Evolutionary conservation across 1,140 invertebrate species (phyloP).

Genomic region (Listronotus bonariensis): DNA sequence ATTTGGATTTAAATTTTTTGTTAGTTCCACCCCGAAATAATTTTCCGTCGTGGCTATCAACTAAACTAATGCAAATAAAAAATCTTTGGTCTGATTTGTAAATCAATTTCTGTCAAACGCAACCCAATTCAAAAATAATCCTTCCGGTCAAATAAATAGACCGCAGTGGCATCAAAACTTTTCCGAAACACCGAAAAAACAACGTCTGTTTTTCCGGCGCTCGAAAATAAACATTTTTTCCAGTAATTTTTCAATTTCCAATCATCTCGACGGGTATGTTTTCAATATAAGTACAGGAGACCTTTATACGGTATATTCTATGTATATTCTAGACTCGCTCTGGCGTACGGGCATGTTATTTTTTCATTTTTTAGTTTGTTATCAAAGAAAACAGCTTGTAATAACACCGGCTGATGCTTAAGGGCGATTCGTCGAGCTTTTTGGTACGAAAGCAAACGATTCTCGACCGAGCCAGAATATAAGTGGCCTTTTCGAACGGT

Average conservation of each 20-base stretch:
- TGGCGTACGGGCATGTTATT: conserved; percentile 37
- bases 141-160: conserved; percentile 28
- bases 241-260: conserved; percentile 31
- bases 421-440: conserved; percentile 30
- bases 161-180: conserved; percentile 21
- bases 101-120: conserved; percentile 25
- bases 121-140: conserved; percentile 22
- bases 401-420: conserved; percentile 39
- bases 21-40: background rate
- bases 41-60: conserved; percentile 5
- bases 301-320: conserved; percentile 37
- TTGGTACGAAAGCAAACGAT: conserved; percentile 12
- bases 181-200: conserved; percentile 31
- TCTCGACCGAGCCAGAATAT: background rate
- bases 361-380: conserved; percentile 46
- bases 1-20: conserved; percentile 2
- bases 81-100: conserved; percentile 14
- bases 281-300: conserved; percentile 37
- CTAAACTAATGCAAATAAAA: conserved; percentile 11
- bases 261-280: conserved; percentile 34
- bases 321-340: conserved; percentile 35
- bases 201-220: conserved; percentile 28
- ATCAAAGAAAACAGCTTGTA: conserved; percentile 45
- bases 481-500: conserved; percentile 9
- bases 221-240: conserved; percentile 35